Percentiles rank a stretch among this genome's conserved stretches.
Conservation (phyloP, 2,888 invertebrate species). For the Leucoptera coffeella region DNA sequence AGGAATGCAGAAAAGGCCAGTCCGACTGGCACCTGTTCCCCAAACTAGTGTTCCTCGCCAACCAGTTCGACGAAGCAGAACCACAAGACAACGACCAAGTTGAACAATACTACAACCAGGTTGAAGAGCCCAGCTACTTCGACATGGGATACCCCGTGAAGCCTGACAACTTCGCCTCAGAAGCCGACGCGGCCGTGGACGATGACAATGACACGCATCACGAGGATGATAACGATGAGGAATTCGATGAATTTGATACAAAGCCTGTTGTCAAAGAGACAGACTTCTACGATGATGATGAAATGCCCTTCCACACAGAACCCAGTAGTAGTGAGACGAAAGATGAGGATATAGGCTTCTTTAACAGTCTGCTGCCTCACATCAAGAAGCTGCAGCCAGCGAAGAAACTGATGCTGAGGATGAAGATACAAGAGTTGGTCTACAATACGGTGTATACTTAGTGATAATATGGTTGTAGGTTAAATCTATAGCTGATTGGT, state of each 20-base stretch:
- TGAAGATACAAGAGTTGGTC: slow-evolving; percentile 43
- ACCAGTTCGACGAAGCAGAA: slow-evolving; percentile 40
- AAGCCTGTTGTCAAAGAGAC: slow-evolving; percentile 42
- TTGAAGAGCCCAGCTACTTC: not conserved
- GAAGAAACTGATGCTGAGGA: slow-evolving; percentile 38
- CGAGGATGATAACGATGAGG: slow-evolving; percentile 19
- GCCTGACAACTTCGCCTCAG: slow-evolving; percentile 16
- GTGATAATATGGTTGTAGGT: not conserved
- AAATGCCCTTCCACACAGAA: slow-evolving; percentile 21
- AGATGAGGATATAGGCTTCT: slow-evolving; percentile 42
- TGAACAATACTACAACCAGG: slow-evolving; percentile 14
- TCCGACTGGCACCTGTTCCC: slow-evolving; percentile 39
- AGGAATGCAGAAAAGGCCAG: slow-evolving; percentile 32
- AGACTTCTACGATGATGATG: slow-evolving; percentile 41
- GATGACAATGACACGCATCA: slow-evolving; percentile 10
- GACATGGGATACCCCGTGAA: slow-evolving; percentile 11
- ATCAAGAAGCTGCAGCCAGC: slow-evolving; percentile 38
- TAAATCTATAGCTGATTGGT: no score
- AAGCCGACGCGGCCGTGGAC: slow-evolving; percentile 11
- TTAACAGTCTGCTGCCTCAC: slow-evolving; percentile 37
- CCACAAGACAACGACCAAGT: slow-evolving; percentile 16
- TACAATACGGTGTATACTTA: slow-evolving; percentile 38
- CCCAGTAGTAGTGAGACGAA: slow-evolving; percentile 13
- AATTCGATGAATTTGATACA: slow-evolving; percentile 42
- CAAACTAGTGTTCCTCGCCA: slow-evolving; percentile 32